phyloP scores from a whole-genome alignment of 1,140 invertebrate genomes.

The Lepidurus apus region DNA sequence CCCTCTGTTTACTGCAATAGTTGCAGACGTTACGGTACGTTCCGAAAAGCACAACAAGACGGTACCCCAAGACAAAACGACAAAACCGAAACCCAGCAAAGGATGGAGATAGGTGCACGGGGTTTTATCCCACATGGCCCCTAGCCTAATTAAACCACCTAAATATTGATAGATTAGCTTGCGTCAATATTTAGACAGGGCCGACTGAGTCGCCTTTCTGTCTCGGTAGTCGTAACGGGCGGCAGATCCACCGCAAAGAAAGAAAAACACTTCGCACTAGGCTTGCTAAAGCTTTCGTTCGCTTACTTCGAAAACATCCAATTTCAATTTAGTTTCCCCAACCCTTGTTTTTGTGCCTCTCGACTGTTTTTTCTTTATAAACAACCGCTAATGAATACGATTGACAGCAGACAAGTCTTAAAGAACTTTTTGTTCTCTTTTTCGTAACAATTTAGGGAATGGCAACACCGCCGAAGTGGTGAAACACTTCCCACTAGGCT shows the following conservation, averaged over 20 bases:
- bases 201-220: neutral
- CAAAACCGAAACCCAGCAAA: neutral
- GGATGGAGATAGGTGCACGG: neutral
- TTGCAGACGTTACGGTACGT: no score
- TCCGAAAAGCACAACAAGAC: no score
- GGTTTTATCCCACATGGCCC: constrained; percentile 12
- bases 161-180: constrained; percentile 9
- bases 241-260: neutral
- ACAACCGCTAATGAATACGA: neutral
- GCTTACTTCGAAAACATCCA: neutral
- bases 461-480: neutral
- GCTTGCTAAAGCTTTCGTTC: no score
- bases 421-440: neutral
- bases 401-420: neutral
- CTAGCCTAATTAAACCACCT: constrained; percentile 21
- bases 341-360: neutral
- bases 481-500: neutral
- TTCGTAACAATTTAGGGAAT: neutral
- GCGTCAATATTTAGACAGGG: neutral
- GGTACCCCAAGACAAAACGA: no score
- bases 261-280: neutral
- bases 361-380: neutral
- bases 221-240: neutral
- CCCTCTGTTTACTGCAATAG: neutral
- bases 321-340: neutral